Conservation (phyloP, 1,140 invertebrate genomes). For the Geopemphigus sp. region DNA sequence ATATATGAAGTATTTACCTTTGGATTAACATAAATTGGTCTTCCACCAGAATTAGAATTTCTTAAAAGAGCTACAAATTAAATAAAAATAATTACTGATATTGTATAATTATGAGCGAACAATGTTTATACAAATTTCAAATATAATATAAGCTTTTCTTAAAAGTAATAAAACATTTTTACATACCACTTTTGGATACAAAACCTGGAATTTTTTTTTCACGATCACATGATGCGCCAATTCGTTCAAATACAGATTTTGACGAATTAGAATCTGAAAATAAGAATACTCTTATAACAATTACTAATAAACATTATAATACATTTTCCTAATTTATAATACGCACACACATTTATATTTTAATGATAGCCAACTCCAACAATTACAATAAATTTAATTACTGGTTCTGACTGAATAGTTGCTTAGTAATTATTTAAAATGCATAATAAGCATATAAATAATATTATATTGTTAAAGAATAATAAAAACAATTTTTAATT, state of each 20-base stretch:
- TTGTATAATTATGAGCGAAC: not conserved
- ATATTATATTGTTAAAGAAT: too few relatives aligned
- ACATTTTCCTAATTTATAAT: too few relatives aligned
- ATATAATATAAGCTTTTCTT: too few relatives aligned
- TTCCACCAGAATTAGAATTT: slow-evolving; percentile 27
- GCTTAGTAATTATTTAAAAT: not conserved
- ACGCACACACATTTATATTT: too few relatives aligned
- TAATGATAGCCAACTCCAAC: too few relatives aligned
- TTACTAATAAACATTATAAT: not conserved
- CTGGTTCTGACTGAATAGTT: not conserved
- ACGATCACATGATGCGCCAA: slow-evolving; percentile 33
- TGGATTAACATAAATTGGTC: slow-evolving; percentile 43
- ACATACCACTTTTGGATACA: slow-evolving; percentile 43
- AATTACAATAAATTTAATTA: not conserved
- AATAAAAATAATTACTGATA: slow-evolving; percentile 17
- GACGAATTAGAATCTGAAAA: slow-evolving; percentile 26
- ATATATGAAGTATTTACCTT: slow-evolving; percentile 13
- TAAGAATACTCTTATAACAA: not conserved
- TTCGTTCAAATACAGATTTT: slow-evolving; percentile 43
- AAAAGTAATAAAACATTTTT: not conserved
- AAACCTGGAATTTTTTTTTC: slow-evolving; percentile 30
- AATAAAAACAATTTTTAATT: too few relatives aligned
- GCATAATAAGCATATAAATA: too few relatives aligned
- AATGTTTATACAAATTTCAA: not conserved
- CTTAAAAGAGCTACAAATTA: slow-evolving; percentile 32